Evolutionary conservation across 2,888 invertebrate genomes (phyloP).

Genomic region (Melieria crassipennis): DNA sequence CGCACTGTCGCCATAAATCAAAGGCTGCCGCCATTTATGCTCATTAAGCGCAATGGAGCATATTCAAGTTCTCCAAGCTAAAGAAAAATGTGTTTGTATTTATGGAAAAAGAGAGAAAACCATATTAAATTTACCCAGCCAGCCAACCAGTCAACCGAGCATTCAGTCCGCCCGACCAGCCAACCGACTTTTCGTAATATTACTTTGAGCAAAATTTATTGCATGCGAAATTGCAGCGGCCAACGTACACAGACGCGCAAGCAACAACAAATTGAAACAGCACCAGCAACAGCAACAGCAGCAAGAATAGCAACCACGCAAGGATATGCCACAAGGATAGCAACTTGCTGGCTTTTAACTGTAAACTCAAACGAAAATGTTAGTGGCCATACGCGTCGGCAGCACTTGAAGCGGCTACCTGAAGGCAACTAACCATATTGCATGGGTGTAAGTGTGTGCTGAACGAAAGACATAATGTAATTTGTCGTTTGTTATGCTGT

Average conservation of each 20-base stretch:
- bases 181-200: constrained; percentile 31
- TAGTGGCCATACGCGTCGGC: neutral
- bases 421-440: constrained; percentile 10
- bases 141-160: constrained; percentile 3
- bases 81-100: too few relatives aligned
- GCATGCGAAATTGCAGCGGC: constrained; percentile 22
- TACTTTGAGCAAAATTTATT: constrained; percentile 34
- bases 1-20: too few relatives aligned
- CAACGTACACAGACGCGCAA: neutral
- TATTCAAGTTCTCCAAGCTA: too few relatives aligned
- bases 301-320: neutral
- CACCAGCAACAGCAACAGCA: neutral
- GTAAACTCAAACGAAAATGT: constrained; percentile 7
- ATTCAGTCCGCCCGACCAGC: neutral
- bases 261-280: constrained; percentile 10
- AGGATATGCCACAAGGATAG: constrained; percentile 17
- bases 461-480: constrained; percentile 43
- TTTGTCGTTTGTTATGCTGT: constrained; percentile 49
- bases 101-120: neutral
- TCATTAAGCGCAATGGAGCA: too few relatives aligned
- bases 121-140: constrained; percentile 24
- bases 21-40: too few relatives aligned
- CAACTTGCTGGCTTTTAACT: constrained; percentile 16
- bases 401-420: neutral
- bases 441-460: neutral